phyloP scores from a whole-genome alignment of 1,140 invertebrate genomes.

The Melitaea cinxia region DNA sequence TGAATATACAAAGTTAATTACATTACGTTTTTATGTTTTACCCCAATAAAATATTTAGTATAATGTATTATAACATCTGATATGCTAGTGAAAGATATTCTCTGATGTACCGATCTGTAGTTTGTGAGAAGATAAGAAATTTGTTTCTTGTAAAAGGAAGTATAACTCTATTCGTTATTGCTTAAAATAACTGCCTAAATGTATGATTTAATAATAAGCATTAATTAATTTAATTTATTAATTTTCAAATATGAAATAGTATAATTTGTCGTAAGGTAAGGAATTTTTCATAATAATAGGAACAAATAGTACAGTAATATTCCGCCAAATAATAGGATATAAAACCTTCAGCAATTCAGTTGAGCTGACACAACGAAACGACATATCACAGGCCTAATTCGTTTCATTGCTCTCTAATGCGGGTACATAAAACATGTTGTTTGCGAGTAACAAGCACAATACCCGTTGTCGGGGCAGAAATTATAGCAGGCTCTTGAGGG shows the following conservation, averaged over 20 bases:
- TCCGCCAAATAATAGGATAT: constrained; percentile 19
- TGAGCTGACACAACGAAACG: constrained; percentile 38
- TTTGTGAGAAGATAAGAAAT: background rate
- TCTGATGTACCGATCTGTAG: background rate
- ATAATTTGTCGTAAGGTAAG: too few relatives aligned
- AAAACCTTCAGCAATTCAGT: constrained; percentile 25
- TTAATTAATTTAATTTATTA: too few relatives aligned
- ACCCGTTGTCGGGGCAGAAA: constrained; percentile 26
- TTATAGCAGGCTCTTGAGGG: background rate
- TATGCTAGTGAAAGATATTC: background rate
- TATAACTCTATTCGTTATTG: background rate
- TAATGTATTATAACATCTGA: background rate
- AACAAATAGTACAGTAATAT: constrained; percentile 18
- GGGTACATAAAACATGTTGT: constrained; percentile 69
- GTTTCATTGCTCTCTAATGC: constrained; percentile 63
- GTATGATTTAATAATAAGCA: too few relatives aligned
- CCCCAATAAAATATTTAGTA: too few relatives aligned
- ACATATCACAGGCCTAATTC: constrained; percentile 65
- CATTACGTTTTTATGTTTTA: too few relatives aligned
- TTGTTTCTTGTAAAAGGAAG: too few relatives aligned
- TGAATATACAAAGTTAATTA: too few relatives aligned
- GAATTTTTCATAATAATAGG: constrained; percentile 6
- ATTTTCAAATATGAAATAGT: too few relatives aligned
- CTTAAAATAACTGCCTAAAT: too few relatives aligned
- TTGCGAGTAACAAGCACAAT: constrained; percentile 55